Conservation (phyloP, 2,888 invertebrate genomes). For the Cyaniris semiargus region DNA sequence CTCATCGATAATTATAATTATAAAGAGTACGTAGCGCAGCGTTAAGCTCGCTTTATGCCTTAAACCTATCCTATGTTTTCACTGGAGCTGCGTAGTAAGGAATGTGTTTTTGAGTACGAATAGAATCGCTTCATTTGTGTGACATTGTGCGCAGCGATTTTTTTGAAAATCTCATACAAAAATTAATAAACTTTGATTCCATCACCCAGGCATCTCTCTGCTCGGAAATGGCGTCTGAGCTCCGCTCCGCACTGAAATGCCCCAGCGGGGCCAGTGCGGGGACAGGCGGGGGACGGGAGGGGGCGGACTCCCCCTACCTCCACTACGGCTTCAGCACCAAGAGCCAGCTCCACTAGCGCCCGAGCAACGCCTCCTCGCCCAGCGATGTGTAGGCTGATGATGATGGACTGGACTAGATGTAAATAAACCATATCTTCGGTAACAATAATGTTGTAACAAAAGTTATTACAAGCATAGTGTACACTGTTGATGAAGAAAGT, state of each 20-base stretch:
- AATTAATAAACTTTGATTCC: constrained; percentile 32
- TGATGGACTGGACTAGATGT: constrained; percentile 26
- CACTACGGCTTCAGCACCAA: constrained; percentile 83
- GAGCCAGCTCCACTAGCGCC: constrained; percentile 75
- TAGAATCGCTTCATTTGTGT: too few species aligned
- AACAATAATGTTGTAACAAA: constrained; percentile 14
- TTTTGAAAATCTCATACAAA: neutral
- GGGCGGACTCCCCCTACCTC: constrained; percentile 82
- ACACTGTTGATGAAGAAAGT: neutral
- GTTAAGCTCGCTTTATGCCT: too few species aligned
- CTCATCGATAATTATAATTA: too few species aligned
- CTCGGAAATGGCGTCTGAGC: constrained; percentile 87
- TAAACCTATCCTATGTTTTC: too few species aligned
- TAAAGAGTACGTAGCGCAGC: too few species aligned
- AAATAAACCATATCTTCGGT: constrained; percentile 29
- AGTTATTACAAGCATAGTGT: neutral
- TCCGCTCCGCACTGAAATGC: constrained; percentile 85
- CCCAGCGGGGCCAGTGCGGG: constrained; percentile 76
- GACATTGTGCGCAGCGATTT: neutral
- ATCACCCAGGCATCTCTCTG: constrained; percentile 83
- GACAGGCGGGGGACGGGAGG: constrained; percentile 64
- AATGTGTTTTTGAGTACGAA: too few species aligned
- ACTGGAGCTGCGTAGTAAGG: too few species aligned
- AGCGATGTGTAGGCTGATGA: constrained; percentile 68
- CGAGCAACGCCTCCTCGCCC: constrained; percentile 67